Percentiles rank a stretch among this genome's conserved stretches.
Conservation (phyloP, 64 coral and sea anemone species). For the Stichodactyla mertensii region DNA sequence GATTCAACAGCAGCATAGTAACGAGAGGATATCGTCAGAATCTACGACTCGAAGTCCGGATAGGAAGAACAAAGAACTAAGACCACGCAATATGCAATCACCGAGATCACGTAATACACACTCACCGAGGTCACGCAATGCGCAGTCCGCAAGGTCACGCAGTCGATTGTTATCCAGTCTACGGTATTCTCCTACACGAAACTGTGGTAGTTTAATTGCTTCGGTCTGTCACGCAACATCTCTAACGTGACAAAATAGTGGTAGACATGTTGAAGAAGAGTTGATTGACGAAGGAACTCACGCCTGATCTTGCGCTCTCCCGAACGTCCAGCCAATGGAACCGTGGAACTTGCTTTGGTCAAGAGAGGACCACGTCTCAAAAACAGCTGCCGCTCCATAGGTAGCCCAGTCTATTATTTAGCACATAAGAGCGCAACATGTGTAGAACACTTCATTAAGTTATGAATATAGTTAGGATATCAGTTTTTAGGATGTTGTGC, state of each 20-base stretch:
- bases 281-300: not conserved
- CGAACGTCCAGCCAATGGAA: not conserved
- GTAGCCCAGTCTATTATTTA: not conserved
- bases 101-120: conserved; percentile 20
- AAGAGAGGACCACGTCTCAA: not conserved
- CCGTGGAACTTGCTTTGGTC: no score
- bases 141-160: conserved; percentile 38
- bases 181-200: conserved; percentile 35
- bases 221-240: conserved; percentile 3
- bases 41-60: conserved; percentile 5
- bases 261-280: not conserved
- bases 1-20: conserved; percentile 30
- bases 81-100: conserved; percentile 41
- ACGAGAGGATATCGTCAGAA: not conserved
- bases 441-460: not conserved
- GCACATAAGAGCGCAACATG: not conserved
- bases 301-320: not conserved
- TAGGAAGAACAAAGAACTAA: conserved; percentile 46
- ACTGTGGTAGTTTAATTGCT: conserved; percentile 37
- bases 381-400: not conserved
- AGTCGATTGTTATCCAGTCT: not conserved
- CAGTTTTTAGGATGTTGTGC: not conserved
- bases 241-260: not conserved
- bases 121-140: conserved; percentile 3
- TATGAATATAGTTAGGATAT: not conserved